phyloP scores from a whole-genome alignment of 2,797 vertebrate species.

The Pitangus sulphuratus region DNA sequence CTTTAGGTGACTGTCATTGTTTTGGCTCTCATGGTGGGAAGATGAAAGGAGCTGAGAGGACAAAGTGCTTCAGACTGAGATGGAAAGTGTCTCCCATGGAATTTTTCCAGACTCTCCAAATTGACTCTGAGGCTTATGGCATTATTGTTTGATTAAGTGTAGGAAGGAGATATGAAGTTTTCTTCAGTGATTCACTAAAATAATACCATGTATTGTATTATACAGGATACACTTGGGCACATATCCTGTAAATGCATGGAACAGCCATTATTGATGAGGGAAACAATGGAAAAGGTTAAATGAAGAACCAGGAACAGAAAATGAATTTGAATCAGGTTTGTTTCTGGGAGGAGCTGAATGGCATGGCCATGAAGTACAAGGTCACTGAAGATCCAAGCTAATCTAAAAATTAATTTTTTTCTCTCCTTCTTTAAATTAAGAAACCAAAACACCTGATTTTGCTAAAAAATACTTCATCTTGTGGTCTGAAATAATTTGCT shows the following conservation, averaged over 20 bases:
- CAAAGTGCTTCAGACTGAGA: neutral
- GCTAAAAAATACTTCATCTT: neutral
- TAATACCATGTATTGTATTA: neutral
- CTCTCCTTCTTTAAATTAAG: neutral
- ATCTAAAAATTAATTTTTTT: neutral
- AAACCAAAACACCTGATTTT: fast-evolving
- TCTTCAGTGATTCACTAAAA: neutral
- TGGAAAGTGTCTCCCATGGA: fast-evolving
- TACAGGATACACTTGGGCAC: fast-evolving
- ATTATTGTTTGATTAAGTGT: neutral
- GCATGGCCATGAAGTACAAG: neutral
- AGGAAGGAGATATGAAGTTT: neutral
- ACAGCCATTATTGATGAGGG: fast-evolving
- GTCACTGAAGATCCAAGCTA: neutral
- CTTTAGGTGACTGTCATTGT: fast-evolving
- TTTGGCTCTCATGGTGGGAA: neutral
- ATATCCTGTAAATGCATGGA: neutral
- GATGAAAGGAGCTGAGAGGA: neutral
- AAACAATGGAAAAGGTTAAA: neutral
- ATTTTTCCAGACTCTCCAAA: neutral
- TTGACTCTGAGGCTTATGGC: neutral
- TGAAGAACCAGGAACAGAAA: neutral
- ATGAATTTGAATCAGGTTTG: neutral
- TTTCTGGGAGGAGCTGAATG: neutral
- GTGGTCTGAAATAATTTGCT: neutral